phyloP scores from a whole-genome alignment of 1,140 invertebrate genomes.

The Drosophila pectinifera region DNA sequence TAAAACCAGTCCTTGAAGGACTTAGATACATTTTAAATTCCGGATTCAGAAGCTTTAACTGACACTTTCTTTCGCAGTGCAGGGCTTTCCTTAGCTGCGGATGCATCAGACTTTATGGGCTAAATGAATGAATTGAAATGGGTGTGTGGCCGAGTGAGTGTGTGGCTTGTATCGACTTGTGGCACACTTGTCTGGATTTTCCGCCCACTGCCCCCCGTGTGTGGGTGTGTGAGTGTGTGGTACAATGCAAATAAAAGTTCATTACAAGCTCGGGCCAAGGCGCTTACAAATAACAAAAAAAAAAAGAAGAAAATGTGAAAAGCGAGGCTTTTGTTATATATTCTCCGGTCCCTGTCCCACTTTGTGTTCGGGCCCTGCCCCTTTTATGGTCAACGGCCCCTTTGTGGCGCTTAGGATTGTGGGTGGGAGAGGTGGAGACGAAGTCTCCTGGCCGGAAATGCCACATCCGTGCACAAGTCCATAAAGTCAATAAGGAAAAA shows the following conservation, averaged over 20 bases:
- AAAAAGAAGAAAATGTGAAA: slow-evolving; percentile 36
- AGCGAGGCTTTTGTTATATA: slow-evolving; percentile 56
- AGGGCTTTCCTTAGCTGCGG: slow-evolving; percentile 50
- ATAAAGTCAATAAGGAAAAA: slow-evolving; percentile 37
- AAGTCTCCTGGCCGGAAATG: slow-evolving; percentile 64
- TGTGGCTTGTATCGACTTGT: slow-evolving; percentile 77
- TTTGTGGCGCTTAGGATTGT: slow-evolving; percentile 36
- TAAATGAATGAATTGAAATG: slow-evolving; percentile 83
- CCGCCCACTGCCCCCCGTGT: neutral
- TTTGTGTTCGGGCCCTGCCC: slow-evolving; percentile 40
- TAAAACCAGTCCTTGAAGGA: no score
- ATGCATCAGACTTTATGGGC: slow-evolving; percentile 59
- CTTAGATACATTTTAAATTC: no score
- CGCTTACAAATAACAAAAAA: slow-evolving; percentile 66
- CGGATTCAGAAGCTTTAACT: neutral
- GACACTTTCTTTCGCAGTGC: slow-evolving; percentile 17
- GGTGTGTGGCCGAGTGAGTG: slow-evolving; percentile 45
- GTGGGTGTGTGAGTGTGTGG: slow-evolving; percentile 19
- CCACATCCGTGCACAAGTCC: slow-evolving; percentile 70
- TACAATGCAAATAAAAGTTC: slow-evolving; percentile 82
- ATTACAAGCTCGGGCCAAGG: slow-evolving; percentile 72
- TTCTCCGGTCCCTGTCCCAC: slow-evolving; percentile 32
- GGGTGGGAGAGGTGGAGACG: slow-evolving; percentile 32
- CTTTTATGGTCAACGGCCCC: slow-evolving; percentile 74
- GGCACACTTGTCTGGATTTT: slow-evolving; percentile 54